Base-by-base conservation (phyloP, 2,888 invertebrate genomes). In the Diabrotica balteata region DNA sequence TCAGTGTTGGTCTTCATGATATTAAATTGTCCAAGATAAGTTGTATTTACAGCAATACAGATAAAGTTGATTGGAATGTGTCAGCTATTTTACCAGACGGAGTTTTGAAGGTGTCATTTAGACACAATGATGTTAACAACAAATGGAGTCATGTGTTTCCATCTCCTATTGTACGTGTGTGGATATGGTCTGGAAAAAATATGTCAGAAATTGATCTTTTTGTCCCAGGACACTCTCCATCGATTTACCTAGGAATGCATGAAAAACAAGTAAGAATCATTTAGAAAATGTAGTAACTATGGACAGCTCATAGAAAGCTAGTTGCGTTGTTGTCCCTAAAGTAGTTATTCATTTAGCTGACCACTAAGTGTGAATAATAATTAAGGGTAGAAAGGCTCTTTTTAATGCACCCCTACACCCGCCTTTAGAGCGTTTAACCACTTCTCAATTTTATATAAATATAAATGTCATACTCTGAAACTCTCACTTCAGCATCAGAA, bases 1-100 rank as follows among this genome's bases (percentile, higher is more conserved):
- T 96, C 82, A 96, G 96, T 83, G 97, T 97, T 32, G 96, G 93
- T 0, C 91, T 93, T 74, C 95, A 96, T 82, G 92, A 96, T 75
- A 80, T 97, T 59, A 90, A 90, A 64, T 67, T 91, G 78, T 78
- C 87, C 65, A 84, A 85, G 65, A 83, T 85, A 55, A 80, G 78
- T 71, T 84, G 84, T 71, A 76, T 81, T n/a, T 78, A 80, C 66
- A 62, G 72, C 5, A 73, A 79, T 63, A 70, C 74, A 5, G 76
- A 79, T 50, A 67, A 76, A 54, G 76, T 77, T 7, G 85, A 88
- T 74, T 85, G 90, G 72, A 87, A 89, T 60, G 84, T 92, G 62
- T 86, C 88, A 82, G 91, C 93, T 46, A 80, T 90, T 73, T 86
- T 95, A 49, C 91, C 92, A 0, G 90, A 93, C 70, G 93, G 94